These are phyloP conservation scores for Podocnemis expansa DNA, from an alignment of 2,113 vertebrate species.

Conservation along the genomic window DNA sequence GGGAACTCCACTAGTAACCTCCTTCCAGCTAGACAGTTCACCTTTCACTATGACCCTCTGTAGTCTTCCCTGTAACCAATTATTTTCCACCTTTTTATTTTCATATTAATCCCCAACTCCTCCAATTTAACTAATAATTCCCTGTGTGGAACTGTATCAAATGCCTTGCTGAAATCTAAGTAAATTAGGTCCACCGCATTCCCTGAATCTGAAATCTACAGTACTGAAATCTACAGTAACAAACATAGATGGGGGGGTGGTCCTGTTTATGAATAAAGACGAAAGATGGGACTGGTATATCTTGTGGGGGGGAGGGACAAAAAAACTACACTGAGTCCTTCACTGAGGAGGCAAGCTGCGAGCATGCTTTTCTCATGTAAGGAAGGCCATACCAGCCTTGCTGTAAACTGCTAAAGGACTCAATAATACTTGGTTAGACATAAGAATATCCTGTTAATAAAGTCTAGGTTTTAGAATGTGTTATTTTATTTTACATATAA, in stretches of 20 bases:
- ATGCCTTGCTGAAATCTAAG: no score
- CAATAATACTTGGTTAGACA: neutral
- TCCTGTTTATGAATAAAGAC: neutral
- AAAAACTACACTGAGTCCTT: neutral
- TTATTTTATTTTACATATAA: neutral
- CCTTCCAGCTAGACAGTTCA: no score
- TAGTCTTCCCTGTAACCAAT: no score
- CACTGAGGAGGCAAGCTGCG: neutral
- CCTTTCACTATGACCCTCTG: no score
- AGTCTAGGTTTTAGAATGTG: neutral
- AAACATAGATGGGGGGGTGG: neutral
- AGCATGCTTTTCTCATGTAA: neutral
- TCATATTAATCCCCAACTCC: no score
- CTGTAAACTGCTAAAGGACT: neutral
- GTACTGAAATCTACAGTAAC: neutral
- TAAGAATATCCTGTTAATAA: no score
- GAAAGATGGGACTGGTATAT: neutral
- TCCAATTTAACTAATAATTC: no score
- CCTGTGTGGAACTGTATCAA: no score
- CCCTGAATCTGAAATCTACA: no score
- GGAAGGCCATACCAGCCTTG: neutral
- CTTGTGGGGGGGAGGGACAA: neutral
- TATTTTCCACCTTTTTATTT: no score
- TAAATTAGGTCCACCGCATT: no score
- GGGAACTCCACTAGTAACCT: no score